Evolutionary conservation across 2,113 vertebrate genomes (phyloP), one percentile per base, ranked within the genome.

Genomic region (Anseranas semipalmata): DNA sequence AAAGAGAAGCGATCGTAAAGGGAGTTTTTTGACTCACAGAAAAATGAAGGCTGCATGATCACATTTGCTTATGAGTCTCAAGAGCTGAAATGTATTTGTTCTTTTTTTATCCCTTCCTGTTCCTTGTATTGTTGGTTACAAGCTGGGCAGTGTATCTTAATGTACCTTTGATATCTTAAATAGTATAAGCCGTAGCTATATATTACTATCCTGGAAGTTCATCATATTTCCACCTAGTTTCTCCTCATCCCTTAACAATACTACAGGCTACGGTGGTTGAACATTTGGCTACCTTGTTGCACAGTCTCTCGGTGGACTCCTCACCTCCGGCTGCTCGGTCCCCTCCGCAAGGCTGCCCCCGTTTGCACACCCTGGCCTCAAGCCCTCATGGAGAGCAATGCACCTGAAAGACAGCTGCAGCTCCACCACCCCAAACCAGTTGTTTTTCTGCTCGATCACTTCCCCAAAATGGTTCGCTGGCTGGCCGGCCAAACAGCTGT

Each of bases 401-500:
- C 67, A 92, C 90, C 85, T 85, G 84, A 89, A 85, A 75, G 0
- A 72, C 15, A 92, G 55, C 66, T 27, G 39, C 48, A 45, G 53
- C 12, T 16, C 85, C 48, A 71, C 89, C 81, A 75, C 70, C 77
- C 83, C 58, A 55, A 89, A 65, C 5, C 8, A 4, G 35, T 80
- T 79, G 81, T 63, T 84, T 85, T 72, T 87, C 66, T 62, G 53
- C 87, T 78, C 85, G 58, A 52, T 96, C 89, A 96, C 74, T 96
- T 97, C 95, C 95, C 62, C 93, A 93, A 89, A 96, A 91, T 41
- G 91, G 66, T 94, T 96, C 81, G 53, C 43, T 91, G 91, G 46
- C 81, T 56, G 70, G 35, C 66, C 82, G 14, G 32, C 30, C 17
- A 66, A 93, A 79, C 91, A 93, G 93, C 93, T 96, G 96, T 45